These are phyloP conservation scores for Eublepharis macularius DNA, from an alignment of 2,113 vertebrate genomes.

Conservation along the genomic window DNA sequence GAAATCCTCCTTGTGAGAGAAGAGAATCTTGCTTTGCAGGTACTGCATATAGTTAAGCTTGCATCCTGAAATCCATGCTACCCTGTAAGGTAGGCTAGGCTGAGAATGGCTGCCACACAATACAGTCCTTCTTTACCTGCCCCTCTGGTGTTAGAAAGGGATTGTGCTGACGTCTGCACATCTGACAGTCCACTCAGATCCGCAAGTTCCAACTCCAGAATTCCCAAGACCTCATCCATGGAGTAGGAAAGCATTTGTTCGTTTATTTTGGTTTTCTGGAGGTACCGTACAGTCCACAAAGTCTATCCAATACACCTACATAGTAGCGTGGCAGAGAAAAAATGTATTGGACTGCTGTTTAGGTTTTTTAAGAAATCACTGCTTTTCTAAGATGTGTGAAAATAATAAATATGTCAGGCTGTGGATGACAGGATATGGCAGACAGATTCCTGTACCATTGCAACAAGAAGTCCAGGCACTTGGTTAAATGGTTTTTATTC, in stretches of 20 bases:
- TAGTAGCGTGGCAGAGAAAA: background rate
- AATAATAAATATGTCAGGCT: background rate
- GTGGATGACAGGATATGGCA: too few relatives aligned
- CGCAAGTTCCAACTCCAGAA: background rate
- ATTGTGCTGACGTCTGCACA: background rate
- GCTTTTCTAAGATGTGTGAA: background rate
- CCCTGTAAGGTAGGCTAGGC: background rate
- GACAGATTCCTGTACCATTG: too few relatives aligned
- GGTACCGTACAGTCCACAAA: too few relatives aligned
- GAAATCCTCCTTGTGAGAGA: slow-evolving; percentile 86
- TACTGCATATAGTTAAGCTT: slow-evolving; percentile 52
- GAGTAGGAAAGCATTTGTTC: too few relatives aligned
- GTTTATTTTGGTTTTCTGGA: background rate
- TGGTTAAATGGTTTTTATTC: too few relatives aligned
- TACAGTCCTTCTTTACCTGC: too few relatives aligned
- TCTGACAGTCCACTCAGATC: background rate
- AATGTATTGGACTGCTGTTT: background rate
- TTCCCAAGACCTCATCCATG: background rate
- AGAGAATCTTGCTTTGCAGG: slow-evolving; percentile 78
- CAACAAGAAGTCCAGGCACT: too few relatives aligned
- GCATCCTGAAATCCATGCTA: background rate
- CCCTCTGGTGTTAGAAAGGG: background rate
- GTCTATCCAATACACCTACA: background rate
- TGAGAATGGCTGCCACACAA: too few relatives aligned
- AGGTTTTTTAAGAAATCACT: too few relatives aligned